These are phyloP conservation scores for Rhagonycha fulva DNA, from an alignment of 2,888 invertebrate species.

Conservation along the genomic window DNA sequence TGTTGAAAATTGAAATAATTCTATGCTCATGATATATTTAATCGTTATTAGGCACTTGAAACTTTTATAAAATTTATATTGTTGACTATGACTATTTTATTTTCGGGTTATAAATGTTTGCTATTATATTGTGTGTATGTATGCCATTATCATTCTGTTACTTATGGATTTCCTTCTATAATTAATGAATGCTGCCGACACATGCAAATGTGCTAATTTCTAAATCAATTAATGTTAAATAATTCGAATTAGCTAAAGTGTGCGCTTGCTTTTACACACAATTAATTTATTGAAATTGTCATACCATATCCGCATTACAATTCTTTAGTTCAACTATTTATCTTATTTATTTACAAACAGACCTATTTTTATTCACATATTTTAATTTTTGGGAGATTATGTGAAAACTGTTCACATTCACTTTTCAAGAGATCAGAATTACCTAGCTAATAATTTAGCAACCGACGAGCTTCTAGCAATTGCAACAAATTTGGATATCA, in stretches of 20 bases:
- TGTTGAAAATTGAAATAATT: slow-evolving; percentile 20
- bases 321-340: background rate
- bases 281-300: background rate
- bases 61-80: background rate
- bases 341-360: background rate
- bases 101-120: background rate
- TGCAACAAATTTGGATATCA: too few relatives aligned
- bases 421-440: too few relatives aligned
- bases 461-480: too few relatives aligned
- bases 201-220: background rate
- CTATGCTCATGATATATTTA: slow-evolving; percentile 24
- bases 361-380: background rate
- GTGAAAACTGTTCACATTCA: too few relatives aligned
- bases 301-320: background rate
- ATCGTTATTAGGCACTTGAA: background rate
- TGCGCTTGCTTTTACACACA: background rate
- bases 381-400: too few relatives aligned
- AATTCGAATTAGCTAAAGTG: background rate
- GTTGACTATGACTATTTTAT: background rate
- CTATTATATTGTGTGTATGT: background rate
- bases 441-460: too few relatives aligned
- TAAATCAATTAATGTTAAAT: slow-evolving; percentile 2
- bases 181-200: background rate
- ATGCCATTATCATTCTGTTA: background rate
- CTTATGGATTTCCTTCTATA: background rate